Evolutionary conservation across 2,797 vertebrate genomes (phyloP), one percentile per base, ranked within the genome.

Genomic region (Thamnophis elegans): DNA sequence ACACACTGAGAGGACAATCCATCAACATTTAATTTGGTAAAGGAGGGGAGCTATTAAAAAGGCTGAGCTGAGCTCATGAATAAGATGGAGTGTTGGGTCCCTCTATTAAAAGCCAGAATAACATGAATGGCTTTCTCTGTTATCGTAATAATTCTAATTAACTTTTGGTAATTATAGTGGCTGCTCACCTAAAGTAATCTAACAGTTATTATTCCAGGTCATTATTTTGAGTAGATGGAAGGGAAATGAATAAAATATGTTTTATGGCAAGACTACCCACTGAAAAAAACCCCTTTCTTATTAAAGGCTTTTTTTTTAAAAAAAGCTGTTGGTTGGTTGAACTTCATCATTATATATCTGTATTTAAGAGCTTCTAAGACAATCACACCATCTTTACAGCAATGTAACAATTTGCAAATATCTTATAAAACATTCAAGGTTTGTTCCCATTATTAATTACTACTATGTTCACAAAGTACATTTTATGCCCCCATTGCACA

Each of bases 61-160:
- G 95, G 73, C 90, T 91, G 91, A 96, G 96, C 94, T 92, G 10
- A 95, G 93, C 95, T 97, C 95, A 91, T 96, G 95, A 96, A 93
- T 95, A 94, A 95, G 95, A 92, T 22, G 91, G 87, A 94, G 93
- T 51, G 4, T 95, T 96, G 94, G 92, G 92, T 94, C 96, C 95
- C 73, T 9, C 96, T 95, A 96, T 96, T 97, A 97, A 96, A 96
- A 96, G 93, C 94, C 95, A 95, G 95, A 53, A 89, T 93, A 94
- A 92, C 94, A 96, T 90, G 9, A 11, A 94, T 89, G 95, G 94
- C 93, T 90, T 96, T 53, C 14, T 97, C 95, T 97, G 95, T 96
- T 97, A 96, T 95, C 95, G 96, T 97, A 95, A 97, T 96, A 97
- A 96, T 97, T 97, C 96, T 96, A 98, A 97, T 97, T 97, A 97